Evolutionary conservation across 2,797 vertebrate species (phyloP).

Genomic region (Chelidonichthys spinosus): DNA sequence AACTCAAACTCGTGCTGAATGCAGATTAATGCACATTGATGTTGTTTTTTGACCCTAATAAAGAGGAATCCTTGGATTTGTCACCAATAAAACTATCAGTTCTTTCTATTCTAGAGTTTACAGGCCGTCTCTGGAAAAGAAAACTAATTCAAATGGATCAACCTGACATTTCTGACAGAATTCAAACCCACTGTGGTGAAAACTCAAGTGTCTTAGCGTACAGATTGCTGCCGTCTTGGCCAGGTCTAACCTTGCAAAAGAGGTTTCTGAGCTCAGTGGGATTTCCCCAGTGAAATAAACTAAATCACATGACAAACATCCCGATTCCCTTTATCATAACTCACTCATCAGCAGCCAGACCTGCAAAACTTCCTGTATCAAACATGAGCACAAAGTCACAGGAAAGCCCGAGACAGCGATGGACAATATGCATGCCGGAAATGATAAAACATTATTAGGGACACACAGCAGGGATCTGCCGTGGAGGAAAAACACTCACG

Average conservation of each 20-base stretch:
- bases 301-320: slow-evolving; percentile 20
- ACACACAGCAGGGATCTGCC: slow-evolving; percentile 5
- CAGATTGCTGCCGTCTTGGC: neutral
- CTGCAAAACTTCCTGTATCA: slow-evolving; percentile 44
- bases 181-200: neutral
- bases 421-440: slow-evolving; percentile 16
- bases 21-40: neutral
- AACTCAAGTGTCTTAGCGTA: neutral
- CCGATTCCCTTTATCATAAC: slow-evolving; percentile 31
- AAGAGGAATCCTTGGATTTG: neutral
- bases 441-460: slow-evolving; percentile 37
- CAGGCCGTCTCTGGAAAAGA: neutral
- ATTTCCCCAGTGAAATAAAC: neutral
- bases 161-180: neutral
- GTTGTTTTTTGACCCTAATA: neutral
- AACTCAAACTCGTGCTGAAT: neutral
- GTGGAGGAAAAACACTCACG: slow-evolving; percentile 8
- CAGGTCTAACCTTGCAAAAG: neutral
- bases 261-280: neutral
- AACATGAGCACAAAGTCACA: slow-evolving; percentile 15
- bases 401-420: slow-evolving; percentile 7
- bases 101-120: neutral
- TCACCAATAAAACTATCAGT: neutral
- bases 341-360: slow-evolving; percentile 34
- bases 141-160: neutral